A percentile compares a stretch with the other conserved stretches of the same genome.
These are phyloP conservation scores for Phyllostomus hastatus DNA, from an alignment of 2,113 vertebrate genomes.

Conservation along the genomic window DNA sequence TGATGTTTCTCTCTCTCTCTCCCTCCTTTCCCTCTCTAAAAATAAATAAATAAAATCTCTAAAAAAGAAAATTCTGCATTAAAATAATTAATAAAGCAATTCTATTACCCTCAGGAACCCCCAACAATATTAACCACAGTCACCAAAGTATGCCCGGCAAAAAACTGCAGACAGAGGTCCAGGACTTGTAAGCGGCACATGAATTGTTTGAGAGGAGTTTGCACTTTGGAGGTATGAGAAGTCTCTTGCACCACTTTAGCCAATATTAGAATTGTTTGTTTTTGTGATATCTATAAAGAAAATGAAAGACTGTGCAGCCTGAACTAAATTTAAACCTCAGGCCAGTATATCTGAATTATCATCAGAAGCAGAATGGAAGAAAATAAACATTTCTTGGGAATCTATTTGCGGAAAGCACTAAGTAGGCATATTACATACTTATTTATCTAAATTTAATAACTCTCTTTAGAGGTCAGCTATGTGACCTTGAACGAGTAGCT, in stretches of 20 bases:
- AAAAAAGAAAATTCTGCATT: not conserved
- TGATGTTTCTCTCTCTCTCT: no score
- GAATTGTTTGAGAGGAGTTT: not conserved
- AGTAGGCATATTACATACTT: no score
- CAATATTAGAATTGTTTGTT: not conserved
- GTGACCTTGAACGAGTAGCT: not conserved
- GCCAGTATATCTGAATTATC: not conserved
- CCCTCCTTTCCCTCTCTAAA: no score
- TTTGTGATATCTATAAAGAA: not conserved
- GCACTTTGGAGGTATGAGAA: not conserved
- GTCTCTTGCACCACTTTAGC: not conserved
- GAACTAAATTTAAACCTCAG: not conserved
- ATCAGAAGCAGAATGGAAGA: not conserved
- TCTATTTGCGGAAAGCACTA: not conserved
- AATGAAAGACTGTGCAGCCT: not conserved
- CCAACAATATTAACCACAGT: not conserved
- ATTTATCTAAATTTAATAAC: not conserved
- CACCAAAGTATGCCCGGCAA: not conserved
- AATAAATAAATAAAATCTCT: no score
- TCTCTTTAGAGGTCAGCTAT: not conserved
- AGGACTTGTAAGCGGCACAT: not conserved
- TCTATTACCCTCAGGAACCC: not conserved
- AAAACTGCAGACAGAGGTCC: accelerated
- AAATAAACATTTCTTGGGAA: not conserved
- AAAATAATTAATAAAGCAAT: not conserved